Evolutionary conservation across 2,113 vertebrate species (phyloP), one percentile per base, ranked within the genome.

Genomic region (Misgurnus mizolepis): DNA sequence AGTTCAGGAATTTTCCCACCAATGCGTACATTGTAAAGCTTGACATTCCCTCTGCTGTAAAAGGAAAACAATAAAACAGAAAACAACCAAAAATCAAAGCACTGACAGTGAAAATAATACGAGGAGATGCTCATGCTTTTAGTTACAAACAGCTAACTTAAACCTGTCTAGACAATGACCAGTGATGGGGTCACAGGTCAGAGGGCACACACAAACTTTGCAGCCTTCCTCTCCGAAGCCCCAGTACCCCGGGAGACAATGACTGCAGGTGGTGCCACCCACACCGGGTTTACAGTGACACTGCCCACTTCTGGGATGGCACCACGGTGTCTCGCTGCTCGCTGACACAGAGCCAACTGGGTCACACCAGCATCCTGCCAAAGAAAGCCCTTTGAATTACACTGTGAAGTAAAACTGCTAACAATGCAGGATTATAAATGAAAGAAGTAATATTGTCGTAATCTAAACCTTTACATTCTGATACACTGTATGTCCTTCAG

Each of bases 261-360:
- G 86, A 62, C 89, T 92, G 39, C 96, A 97, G 74, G 62, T 86
- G 53, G 89, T 91, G 3, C 95, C 94, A 0, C 91, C 93, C 15
- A 95, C 94, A 2, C 95, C 95, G 0, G 92, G 82, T 72, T 92
- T 95, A 89, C 95, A 97, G 87, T 86, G 93, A 82, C 95, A 97
- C 91, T 95, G 95, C 67, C 95, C 95, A 0, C 91, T 96, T 79
- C 92, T 92, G 7, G 94, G 93, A 68, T 97, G 93, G 87, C 96
- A 97, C 85, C 92, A 92, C 6, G 75, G 79, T 22, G 53, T 87
- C 11, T 87, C 85, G 4, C 88, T 88, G 83, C 88, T 86, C 56
- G 88, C 83, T 84, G 88, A 0, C 79, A 94, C 61, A 1, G 95
- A 92, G 14, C 95, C 95, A 79, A 70, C 64, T 0, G 90, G 90